Evolutionary conservation across 2,797 vertebrate species (phyloP).

Genomic region (Pelodytes ibericus): DNA sequence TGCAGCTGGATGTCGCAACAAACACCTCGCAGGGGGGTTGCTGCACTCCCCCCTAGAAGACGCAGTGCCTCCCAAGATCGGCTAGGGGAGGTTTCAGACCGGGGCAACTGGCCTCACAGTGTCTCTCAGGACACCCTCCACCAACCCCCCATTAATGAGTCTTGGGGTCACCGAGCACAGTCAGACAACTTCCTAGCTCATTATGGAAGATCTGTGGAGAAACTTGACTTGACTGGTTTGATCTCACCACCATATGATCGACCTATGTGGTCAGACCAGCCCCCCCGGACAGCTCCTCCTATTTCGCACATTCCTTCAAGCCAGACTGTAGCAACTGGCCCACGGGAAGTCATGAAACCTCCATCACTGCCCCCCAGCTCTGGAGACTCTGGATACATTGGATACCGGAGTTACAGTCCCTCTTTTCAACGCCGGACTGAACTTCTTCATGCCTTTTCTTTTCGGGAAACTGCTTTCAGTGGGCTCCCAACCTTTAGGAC

Average conservation of each 20-base stretch:
- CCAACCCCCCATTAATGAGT: conserved; percentile 69
- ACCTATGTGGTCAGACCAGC: conserved; percentile 63
- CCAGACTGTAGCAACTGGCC: conserved; percentile 50
- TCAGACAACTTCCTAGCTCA: conserved; percentile 84
- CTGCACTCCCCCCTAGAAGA: conserved; percentile 70
- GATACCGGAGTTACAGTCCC: conserved; percentile 97
- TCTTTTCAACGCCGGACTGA: conserved; percentile 94
- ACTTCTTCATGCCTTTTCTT: conserved; percentile 89
- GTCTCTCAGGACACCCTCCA: conserved; percentile 92
- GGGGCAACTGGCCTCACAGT: conserved; percentile 85
- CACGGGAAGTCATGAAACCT: conserved; percentile 64
- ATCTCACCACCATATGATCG: conserved; percentile 71
- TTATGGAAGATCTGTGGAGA: conserved; percentile 84
- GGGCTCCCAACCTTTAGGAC: conserved; percentile 78
- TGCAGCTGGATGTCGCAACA: conserved; percentile 91
- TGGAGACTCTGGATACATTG: conserved; percentile 84
- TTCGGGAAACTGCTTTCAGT: conserved; percentile 87
- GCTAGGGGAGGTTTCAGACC: conserved; percentile 71
- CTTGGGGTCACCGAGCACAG: conserved; percentile 75
- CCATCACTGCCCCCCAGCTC: conserved; percentile 73
- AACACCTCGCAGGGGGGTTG: conserved; percentile 70
- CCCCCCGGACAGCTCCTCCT: conserved; percentile 42
- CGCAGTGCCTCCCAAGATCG: conserved; percentile 92
- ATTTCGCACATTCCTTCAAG: conserved; percentile 56
- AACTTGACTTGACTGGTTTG: conserved; percentile 76